These are phyloP conservation scores for Porites evermanni DNA, from an alignment of 92 coral and sea anemone species.

Conservation along the genomic window DNA sequence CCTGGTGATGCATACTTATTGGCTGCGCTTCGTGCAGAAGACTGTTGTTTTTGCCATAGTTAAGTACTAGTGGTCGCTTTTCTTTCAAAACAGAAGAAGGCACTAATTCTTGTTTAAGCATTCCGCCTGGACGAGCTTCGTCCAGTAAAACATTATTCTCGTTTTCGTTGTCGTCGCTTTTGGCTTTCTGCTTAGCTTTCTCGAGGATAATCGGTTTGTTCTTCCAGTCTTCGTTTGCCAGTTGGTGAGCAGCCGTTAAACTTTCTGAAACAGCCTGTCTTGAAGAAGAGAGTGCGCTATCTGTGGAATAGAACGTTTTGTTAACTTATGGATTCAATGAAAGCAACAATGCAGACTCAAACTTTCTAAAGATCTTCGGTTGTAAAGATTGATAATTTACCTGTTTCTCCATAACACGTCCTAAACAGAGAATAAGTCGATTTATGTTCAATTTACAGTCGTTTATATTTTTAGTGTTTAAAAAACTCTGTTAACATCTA, in stretches of 20 bases:
- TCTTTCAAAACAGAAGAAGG: not conserved
- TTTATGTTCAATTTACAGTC: too few relatives aligned
- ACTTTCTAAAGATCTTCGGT: too few relatives aligned
- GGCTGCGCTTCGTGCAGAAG: not conserved
- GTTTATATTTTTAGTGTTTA: too few relatives aligned
- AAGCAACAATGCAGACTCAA: not conserved
- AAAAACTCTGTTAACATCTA: too few relatives aligned
- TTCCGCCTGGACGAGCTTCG: not conserved
- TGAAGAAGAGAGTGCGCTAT: constrained; percentile 32
- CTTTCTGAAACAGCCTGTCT: constrained; percentile 78
- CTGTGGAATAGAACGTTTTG: not conserved
- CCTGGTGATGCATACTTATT: not conserved
- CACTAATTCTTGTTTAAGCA: not conserved
- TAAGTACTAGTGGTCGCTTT: not conserved
- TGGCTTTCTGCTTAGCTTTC: constrained; percentile 14
- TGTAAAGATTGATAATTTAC: too few relatives aligned
- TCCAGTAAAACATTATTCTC: not conserved
- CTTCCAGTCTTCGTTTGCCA: constrained; percentile 46
- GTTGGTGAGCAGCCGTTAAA: constrained; percentile 63
- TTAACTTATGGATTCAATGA: not conserved
- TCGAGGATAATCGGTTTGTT: constrained; percentile 34
- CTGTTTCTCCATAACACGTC: too few relatives aligned
- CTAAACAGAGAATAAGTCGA: too few relatives aligned
- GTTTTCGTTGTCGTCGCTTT: not conserved
- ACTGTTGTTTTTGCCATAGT: not conserved